phyloP scores from a whole-genome alignment of 2,797 vertebrate species.

The Scleropages formosus region DNA sequence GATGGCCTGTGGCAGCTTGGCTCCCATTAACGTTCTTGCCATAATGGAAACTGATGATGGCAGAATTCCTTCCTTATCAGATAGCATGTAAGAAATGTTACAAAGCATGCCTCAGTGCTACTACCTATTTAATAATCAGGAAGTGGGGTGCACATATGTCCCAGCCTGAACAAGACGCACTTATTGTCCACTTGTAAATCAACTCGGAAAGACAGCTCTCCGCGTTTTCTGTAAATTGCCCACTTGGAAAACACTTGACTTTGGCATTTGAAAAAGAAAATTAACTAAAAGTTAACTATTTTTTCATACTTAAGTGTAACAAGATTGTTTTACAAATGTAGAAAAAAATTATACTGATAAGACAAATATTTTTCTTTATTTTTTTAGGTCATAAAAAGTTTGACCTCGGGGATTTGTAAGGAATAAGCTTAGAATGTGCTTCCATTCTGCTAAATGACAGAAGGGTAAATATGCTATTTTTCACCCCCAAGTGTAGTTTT shows the following conservation, averaged over 20 bases:
- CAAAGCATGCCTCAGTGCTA: constrained; percentile 61
- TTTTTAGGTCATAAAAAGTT: constrained; percentile 38
- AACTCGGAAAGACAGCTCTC: constrained; percentile 43
- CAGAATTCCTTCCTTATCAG: constrained; percentile 73
- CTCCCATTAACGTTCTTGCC: constrained; percentile 51
- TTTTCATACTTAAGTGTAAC: background rate
- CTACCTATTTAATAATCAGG: constrained; percentile 72
- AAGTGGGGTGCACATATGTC: constrained; percentile 75
- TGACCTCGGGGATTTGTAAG: too few species aligned
- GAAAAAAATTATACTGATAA: constrained; percentile 35
- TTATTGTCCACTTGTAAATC: constrained; percentile 52
- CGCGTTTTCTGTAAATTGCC: constrained; percentile 50
- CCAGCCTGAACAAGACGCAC: constrained; percentile 71
- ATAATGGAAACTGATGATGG: constrained; percentile 72
- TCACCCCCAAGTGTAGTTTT: too few species aligned
- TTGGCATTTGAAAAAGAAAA: constrained; percentile 35
- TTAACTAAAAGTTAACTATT: constrained; percentile 37
- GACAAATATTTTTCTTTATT: constrained; percentile 58
- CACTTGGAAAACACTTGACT: constrained; percentile 58
- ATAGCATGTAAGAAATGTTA: constrained; percentile 59
- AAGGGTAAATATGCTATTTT: too few species aligned
- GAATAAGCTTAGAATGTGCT: too few species aligned
- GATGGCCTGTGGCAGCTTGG: constrained; percentile 37
- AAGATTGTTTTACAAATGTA: background rate
- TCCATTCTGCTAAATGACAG: too few species aligned